These are phyloP conservation scores for Pseudochirops corinnae DNA, from an alignment of 2,797 vertebrate species.

Conservation along the genomic window DNA sequence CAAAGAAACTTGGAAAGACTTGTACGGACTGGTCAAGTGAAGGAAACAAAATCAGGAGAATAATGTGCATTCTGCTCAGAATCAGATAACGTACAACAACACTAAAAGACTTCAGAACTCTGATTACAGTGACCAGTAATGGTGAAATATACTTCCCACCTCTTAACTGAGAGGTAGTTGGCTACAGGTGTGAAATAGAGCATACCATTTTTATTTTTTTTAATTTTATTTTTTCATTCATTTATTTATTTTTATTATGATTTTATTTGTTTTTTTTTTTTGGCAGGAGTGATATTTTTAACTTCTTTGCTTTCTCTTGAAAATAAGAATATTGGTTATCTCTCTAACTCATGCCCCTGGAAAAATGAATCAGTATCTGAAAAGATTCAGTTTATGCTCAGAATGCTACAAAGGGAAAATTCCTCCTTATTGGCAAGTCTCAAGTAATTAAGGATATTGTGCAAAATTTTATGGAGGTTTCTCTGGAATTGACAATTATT, in stretches of 20 bases:
- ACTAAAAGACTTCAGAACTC: neutral
- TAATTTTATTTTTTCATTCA: too few species aligned
- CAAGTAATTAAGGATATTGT: neutral
- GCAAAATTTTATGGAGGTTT: constrained; percentile 3
- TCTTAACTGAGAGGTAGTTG: neutral
- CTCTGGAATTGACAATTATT: constrained; percentile 9
- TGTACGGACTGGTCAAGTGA: neutral
- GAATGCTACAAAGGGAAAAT: neutral
- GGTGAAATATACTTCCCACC: neutral
- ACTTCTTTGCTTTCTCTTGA: neutral
- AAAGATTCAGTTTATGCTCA: neutral
- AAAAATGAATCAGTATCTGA: neutral
- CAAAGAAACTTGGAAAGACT: neutral
- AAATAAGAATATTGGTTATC: neutral
- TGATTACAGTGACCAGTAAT: neutral
- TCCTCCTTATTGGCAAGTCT: neutral
- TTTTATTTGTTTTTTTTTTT: neutral
- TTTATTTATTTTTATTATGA: too few species aligned
- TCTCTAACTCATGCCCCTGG: neutral
- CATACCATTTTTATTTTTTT: neutral
- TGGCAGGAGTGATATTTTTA: neutral
- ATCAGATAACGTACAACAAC: neutral
- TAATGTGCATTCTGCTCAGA: neutral
- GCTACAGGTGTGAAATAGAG: neutral
- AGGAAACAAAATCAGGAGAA: neutral